Evolutionary conservation across 2,888 invertebrate genomes (phyloP), one percentile per base, ranked within the genome.

Genomic region (Megaustenia siamemsis): DNA sequence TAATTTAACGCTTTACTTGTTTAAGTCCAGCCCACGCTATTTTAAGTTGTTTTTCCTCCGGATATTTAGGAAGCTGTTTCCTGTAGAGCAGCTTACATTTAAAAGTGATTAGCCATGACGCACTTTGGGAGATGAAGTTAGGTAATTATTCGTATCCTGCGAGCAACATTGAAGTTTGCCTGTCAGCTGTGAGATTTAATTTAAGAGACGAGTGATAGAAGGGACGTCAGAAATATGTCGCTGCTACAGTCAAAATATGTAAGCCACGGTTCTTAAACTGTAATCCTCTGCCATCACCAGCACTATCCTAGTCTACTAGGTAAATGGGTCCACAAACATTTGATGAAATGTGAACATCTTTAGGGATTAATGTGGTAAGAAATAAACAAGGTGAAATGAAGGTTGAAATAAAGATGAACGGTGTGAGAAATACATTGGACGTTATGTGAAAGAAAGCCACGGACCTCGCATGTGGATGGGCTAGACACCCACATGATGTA

Each of bases 41-140:
- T 40, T 38, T 24, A 40, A 38, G 38, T 4, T 69, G 56, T 69
- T 69, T 24, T 24, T 24, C 21, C 21, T 4, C 40, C 69, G 69
- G 69, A 69, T 69, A 69, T 69, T 69, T 69, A 69, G 40, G 69
- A 40, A 69, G 38, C 69, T 69, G 69, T 40, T 69, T 69, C 69
- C 69, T 69, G 69, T 40, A 40, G 28, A 4, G 69, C 69, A 21
- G 38, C 40, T 21, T 69, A 40, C 28, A 69, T 69, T 69, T 69
- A 69, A 24, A 69, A 69, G 69, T 69, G 69, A 69, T 69, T 69
- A 69, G 69, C 69, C 38, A 40, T 69, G 38, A 4, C 38, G 38
- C 21, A 40, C 69, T 69, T 69, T 69, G 21, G 38, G 69, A 1
- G 40, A 8, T 12, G 21, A 69, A 69, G 69, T 69, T 3, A 1